Percentiles rank a stretch among this genome's conserved stretches.
Conservation (phyloP, 2,797 vertebrate species). For the Periparus ater region DNA sequence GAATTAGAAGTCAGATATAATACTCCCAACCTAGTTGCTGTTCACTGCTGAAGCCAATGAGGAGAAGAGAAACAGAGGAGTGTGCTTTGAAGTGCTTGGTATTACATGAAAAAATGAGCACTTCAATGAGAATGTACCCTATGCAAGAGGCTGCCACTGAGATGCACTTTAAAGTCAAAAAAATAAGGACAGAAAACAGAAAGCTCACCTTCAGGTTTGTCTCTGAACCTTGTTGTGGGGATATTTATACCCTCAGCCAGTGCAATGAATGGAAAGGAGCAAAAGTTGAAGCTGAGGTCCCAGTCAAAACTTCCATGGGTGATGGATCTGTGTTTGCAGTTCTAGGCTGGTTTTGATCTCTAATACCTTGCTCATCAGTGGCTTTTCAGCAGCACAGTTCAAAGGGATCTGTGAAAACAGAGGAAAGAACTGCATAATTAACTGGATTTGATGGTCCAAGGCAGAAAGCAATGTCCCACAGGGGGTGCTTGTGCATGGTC, state of each 20-base stretch:
- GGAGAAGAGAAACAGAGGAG: background rate
- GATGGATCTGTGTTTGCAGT: background rate
- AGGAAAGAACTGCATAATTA: background rate
- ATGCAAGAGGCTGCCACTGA: background rate
- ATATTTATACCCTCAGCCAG: background rate
- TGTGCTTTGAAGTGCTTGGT: slow-evolving; percentile 56
- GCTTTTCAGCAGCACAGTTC: background rate
- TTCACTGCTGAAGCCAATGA: slow-evolving; percentile 41
- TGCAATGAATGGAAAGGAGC: background rate
- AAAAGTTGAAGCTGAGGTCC: background rate
- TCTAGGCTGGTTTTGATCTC: background rate
- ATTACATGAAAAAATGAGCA: background rate
- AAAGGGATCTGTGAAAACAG: background rate
- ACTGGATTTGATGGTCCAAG: background rate
- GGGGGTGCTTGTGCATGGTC: background rate
- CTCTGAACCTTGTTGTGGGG: background rate
- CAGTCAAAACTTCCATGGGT: background rate
- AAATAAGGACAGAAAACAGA: background rate
- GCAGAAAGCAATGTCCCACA: background rate
- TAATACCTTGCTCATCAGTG: background rate
- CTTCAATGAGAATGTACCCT: slow-evolving; percentile 15
- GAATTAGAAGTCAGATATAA: slow-evolving; percentile 19
- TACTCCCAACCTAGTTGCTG: background rate
- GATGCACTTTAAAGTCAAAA: slow-evolving; percentile 22
- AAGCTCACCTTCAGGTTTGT: background rate